These are phyloP conservation scores for Strigamia transsilvanica DNA, from an alignment of 2,888 invertebrate genomes.

Conservation along the genomic window DNA sequence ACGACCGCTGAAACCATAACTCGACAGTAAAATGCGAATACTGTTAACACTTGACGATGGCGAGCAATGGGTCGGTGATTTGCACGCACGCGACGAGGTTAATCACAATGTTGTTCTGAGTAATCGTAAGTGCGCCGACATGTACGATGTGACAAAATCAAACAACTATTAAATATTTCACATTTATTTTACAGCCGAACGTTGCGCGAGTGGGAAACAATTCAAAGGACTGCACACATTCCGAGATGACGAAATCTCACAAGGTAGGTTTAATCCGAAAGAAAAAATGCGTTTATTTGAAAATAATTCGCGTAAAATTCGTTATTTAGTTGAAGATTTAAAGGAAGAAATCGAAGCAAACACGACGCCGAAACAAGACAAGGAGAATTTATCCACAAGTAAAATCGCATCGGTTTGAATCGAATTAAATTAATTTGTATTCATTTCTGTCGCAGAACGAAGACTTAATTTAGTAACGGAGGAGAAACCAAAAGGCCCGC, in stretches of 20 bases:
- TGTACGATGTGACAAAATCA: neutral
- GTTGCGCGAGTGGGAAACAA: neutral
- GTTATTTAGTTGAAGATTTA: neutral
- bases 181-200: neutral
- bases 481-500: no score
- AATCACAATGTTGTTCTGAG: neutral
- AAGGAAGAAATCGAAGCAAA: neutral
- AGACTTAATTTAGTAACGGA: no score
- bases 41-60: neutral
- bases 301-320: neutral
- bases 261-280: neutral
- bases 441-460: no score
- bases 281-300: neutral
- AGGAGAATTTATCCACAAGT: no score
- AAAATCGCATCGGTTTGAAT: no score
- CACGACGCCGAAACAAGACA: no score
- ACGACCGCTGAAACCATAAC: no score
- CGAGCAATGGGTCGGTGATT: neutral
- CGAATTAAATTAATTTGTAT: no score
- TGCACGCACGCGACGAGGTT: neutral
- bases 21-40: no score
- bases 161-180: neutral
- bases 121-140: neutral
- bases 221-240: neutral
- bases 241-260: neutral